These are phyloP conservation scores for Steatocranus sp. DNA, from an alignment of 2,797 vertebrate genomes.

Conservation along the genomic window DNA sequence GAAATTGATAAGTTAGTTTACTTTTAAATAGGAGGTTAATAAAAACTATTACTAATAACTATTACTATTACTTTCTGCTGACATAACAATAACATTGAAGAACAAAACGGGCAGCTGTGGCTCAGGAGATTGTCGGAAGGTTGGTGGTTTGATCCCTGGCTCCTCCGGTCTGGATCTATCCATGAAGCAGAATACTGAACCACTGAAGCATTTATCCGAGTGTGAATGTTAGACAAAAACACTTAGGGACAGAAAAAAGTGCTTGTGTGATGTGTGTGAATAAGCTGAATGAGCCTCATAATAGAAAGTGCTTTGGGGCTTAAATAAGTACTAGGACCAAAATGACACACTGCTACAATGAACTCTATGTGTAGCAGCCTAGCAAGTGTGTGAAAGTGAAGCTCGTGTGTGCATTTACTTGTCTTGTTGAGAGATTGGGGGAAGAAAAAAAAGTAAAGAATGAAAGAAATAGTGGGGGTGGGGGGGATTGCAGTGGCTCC, in stretches of 20 bases:
- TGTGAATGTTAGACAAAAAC: background rate
- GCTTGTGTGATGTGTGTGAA: background rate
- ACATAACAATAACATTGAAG: background rate
- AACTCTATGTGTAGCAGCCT: background rate
- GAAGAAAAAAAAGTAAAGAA: background rate
- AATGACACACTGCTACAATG: background rate
- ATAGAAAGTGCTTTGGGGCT: background rate
- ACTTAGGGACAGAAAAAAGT: background rate
- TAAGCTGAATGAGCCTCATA: background rate
- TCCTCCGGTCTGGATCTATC: background rate
- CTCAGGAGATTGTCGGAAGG: background rate
- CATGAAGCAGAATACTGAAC: background rate
- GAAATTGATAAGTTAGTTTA: background rate
- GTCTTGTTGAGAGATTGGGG: background rate
- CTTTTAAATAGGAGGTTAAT: background rate
- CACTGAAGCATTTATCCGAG: background rate
- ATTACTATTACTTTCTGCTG: background rate
- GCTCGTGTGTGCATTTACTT: constrained; percentile 10
- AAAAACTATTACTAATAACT: background rate
- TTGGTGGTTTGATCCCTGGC: background rate
- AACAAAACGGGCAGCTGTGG: background rate
- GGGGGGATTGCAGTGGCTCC: background rate
- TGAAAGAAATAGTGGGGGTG: background rate
- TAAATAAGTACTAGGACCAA: background rate
- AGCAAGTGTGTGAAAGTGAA: background rate